These are phyloP conservation scores for Cecropterus lyciades DNA, from an alignment of 1,140 invertebrate species.

Conservation along the genomic window DNA sequence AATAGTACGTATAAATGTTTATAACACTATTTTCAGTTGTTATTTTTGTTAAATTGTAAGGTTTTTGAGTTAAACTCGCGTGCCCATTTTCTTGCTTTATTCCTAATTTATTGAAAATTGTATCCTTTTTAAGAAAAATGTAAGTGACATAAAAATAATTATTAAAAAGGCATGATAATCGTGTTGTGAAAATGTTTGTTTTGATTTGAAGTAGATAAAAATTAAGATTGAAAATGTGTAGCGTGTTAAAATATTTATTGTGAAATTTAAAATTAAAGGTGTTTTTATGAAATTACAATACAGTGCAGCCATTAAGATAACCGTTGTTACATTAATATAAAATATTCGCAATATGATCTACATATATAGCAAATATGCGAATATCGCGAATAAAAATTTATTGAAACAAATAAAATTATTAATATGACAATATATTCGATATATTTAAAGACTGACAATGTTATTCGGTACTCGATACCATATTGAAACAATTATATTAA, in stretches of 20 bases:
- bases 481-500: constrained; percentile 49
- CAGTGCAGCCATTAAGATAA: not conserved
- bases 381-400: not conserved
- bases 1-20: constrained; percentile 24
- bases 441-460: constrained; percentile 48
- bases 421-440: constrained; percentile 31
- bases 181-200: constrained; percentile 26
- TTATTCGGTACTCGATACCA: constrained; percentile 44
- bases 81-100: constrained; percentile 73
- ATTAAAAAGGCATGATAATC: constrained; percentile 21
- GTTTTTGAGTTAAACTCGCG: constrained; percentile 75
- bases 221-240: constrained; percentile 9
- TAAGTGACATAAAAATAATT: constrained; percentile 10
- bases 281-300: constrained; percentile 3
- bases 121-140: constrained; percentile 7
- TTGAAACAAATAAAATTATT: constrained; percentile 13
- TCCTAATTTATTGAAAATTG: constrained; percentile 67
- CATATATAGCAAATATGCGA: constrained; percentile 12
- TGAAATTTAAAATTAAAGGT: constrained; percentile 7
- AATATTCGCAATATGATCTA: no score
- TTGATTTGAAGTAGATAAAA: constrained; percentile 25
- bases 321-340: not conserved
- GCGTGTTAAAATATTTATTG: constrained; percentile 27
- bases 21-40: constrained; percentile 43
- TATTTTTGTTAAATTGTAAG: constrained; percentile 52